Percentiles rank a stretch among this genome's conserved stretches.
Conservation (phyloP, 2,888 invertebrate species). For the Yponomeuta plumbellus region DNA sequence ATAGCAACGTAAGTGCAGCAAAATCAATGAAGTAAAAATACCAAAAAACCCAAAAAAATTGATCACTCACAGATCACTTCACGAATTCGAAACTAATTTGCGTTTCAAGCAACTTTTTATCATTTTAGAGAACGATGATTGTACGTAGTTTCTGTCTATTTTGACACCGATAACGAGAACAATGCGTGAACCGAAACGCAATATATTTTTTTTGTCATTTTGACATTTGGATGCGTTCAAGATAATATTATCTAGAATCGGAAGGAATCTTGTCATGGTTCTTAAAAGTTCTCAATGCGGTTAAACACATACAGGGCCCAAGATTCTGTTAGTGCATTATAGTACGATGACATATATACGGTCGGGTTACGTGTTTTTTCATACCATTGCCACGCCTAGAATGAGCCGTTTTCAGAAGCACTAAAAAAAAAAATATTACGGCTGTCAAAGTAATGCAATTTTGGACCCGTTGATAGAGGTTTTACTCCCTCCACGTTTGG, state of each 20-base stretch:
- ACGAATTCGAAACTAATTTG: not conserved
- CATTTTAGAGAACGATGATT: not conserved
- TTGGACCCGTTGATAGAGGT: too few relatives aligned
- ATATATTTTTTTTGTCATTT: not conserved
- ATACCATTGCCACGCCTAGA: too few relatives aligned
- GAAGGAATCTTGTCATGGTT: too few relatives aligned
- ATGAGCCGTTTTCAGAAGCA: too few relatives aligned
- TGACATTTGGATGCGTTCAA: not conserved
- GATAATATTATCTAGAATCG: not conserved
- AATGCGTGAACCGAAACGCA: not conserved
- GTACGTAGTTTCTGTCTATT: not conserved
- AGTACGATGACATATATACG: too few relatives aligned
- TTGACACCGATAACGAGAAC: not conserved
- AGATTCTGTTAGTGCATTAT: too few relatives aligned
- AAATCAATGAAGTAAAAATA: not conserved
- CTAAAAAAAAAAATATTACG: too few relatives aligned
- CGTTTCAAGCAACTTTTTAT: not conserved
- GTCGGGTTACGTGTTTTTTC: too few relatives aligned
- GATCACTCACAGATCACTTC: not conserved
- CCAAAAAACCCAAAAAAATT: not conserved
- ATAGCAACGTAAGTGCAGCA: not conserved
- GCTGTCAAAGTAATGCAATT: too few relatives aligned
- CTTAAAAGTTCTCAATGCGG: too few relatives aligned
- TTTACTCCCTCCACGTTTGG: too few relatives aligned
- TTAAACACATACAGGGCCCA: too few relatives aligned